These are phyloP conservation scores for Trichosurus vulpecula DNA, from an alignment of 2,797 vertebrate genomes.

Conservation along the genomic window DNA sequence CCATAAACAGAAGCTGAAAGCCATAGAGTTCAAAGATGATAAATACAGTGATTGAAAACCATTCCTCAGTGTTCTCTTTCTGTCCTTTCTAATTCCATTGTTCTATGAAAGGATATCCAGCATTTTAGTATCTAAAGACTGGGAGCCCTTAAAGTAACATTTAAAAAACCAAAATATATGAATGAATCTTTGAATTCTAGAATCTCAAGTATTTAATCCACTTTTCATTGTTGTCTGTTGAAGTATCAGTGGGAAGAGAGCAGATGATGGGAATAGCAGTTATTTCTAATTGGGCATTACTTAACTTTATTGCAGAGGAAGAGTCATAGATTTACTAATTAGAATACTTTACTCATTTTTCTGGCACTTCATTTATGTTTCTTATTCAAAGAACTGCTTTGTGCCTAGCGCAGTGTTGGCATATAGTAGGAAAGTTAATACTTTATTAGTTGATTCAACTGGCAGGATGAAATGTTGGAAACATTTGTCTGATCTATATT, in stretches of 20 bases:
- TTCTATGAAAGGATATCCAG: conserved; percentile 28
- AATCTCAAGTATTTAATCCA: not conserved
- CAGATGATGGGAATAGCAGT: fast-evolving
- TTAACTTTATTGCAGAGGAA: not conserved
- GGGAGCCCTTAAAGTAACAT: fast-evolving
- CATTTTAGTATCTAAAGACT: not conserved
- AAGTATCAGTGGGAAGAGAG: not conserved
- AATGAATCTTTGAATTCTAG: fast-evolving
- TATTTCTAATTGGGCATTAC: fast-evolving
- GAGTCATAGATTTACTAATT: not conserved
- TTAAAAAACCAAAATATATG: fast-evolving
- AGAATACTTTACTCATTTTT: not conserved
- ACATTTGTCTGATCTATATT: not conserved
- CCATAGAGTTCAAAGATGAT: not conserved
- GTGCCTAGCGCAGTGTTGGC: not conserved
- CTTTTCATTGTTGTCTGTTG: too few relatives aligned
- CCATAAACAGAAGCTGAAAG: conserved; percentile 45
- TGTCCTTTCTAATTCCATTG: not conserved
- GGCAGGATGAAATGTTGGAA: fast-evolving
- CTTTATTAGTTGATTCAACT: not conserved
- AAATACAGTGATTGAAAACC: conserved; percentile 1
- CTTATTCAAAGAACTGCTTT: not conserved
- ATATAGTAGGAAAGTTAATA: fast-evolving
- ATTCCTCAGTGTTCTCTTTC: not conserved
- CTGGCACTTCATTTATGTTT: fast-evolving